Percentiles rank a stretch among this genome's conserved stretches.
phyloP scores from a whole-genome alignment of 2,888 invertebrate genomes.

The Adela reaumurella region DNA sequence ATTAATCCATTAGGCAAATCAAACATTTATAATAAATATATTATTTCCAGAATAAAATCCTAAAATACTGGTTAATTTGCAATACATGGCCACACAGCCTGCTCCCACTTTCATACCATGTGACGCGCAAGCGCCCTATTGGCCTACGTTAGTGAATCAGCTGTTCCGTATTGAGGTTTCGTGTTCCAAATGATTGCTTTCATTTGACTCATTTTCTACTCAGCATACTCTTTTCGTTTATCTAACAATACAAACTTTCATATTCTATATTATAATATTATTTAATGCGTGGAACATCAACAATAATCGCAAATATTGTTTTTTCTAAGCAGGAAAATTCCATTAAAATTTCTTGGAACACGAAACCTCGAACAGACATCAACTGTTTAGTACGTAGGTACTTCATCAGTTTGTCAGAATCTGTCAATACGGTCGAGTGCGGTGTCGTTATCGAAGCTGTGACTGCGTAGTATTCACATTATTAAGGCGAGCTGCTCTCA shows the following conservation, averaged over 20 bases:
- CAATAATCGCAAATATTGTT: too few relatives aligned
- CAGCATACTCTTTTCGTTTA: too few relatives aligned
- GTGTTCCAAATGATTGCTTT: slow-evolving; percentile 27
- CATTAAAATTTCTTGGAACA: slow-evolving; percentile 31
- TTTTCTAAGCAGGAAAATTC: slow-evolving; percentile 21
- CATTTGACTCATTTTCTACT: too few relatives aligned
- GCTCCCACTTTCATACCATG: background rate
- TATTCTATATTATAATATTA: too few relatives aligned
- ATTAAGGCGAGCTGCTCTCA: background rate
- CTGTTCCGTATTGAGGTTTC: slow-evolving; percentile 35
- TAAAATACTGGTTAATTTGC: too few relatives aligned
- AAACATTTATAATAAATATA: too few relatives aligned
- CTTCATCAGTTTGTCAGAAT: too few relatives aligned
- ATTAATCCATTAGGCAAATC: too few relatives aligned
- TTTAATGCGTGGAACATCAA: slow-evolving; percentile 19
- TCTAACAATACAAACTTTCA: too few relatives aligned
- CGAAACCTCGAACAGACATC: slow-evolving; percentile 52
- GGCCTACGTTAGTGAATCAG: background rate
- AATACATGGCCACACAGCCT: too few relatives aligned
- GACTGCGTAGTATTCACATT: slow-evolving; percentile 27
- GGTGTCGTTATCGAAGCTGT: slow-evolving; percentile 29
- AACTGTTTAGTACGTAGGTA: too few relatives aligned
- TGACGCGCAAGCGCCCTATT: background rate
- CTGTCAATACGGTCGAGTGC: slow-evolving; percentile 43
- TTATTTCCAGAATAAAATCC: too few relatives aligned